Percentiles rank a stretch among this genome's conserved stretches.
Conservation (phyloP, 2,888 invertebrate genomes). For the Schizaphis graminum region DNA sequence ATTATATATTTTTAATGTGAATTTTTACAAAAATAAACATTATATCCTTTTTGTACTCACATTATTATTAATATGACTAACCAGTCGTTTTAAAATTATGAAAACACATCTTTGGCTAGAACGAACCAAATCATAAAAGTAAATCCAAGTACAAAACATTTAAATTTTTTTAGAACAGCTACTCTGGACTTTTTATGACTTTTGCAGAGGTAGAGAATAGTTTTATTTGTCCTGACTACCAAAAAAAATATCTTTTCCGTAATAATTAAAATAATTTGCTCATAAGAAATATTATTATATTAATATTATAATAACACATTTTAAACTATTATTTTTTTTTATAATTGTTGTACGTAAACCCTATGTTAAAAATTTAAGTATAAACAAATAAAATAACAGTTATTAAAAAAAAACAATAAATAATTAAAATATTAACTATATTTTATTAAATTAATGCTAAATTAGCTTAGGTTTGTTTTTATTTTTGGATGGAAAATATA, state of each 20-base stretch:
- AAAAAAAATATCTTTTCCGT: not conserved
- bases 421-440: not conserved
- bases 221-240: not conserved
- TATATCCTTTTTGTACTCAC: not conserved
- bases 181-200: not conserved
- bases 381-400: not conserved
- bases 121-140: not conserved
- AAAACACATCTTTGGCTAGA: not conserved
- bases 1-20: not conserved
- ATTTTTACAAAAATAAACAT: not conserved
- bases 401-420: not conserved
- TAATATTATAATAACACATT: not conserved
- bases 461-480: not conserved
- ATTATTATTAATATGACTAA: not conserved
- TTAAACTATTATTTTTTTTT: not conserved
- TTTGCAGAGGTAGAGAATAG: not conserved
- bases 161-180: not conserved
- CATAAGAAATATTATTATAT: not conserved
- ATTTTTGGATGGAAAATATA: not conserved
- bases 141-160: not conserved
- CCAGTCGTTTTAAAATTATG: not conserved
- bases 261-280: not conserved
- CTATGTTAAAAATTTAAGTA: not conserved
- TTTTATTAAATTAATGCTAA: not conserved
- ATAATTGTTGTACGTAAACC: too few species aligned